A percentile compares a stretch with the other conserved stretches of the same genome.
Conservation (phyloP, 1,140 invertebrate species). For the honey bee (Apis mellifera) region DNA sequence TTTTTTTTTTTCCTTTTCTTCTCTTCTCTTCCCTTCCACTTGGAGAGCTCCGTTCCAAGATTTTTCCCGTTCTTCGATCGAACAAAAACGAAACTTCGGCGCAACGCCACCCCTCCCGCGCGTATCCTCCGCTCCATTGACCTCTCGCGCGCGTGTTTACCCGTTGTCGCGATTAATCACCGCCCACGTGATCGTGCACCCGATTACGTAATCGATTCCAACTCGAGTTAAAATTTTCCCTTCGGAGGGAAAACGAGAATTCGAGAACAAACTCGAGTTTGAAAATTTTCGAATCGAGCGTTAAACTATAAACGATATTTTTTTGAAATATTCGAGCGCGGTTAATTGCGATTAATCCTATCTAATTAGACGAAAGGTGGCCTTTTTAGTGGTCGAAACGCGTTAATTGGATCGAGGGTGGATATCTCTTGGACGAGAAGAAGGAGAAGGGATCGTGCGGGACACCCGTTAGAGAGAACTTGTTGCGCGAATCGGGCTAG, state of each 20-base stretch:
- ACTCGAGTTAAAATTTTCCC: too few species aligned
- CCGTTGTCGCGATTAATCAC: conserved; percentile 68
- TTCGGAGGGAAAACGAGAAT: background rate
- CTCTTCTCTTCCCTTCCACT: too few species aligned
- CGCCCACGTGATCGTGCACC: conserved; percentile 53
- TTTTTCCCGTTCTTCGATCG: too few species aligned
- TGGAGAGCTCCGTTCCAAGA: too few species aligned
- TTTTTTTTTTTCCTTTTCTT: too few species aligned
- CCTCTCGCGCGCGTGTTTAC: conserved; percentile 40
- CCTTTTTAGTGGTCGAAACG: conserved; percentile 18
- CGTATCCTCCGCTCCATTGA: background rate
- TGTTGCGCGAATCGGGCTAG: conserved; percentile 56
- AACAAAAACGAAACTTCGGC: too few species aligned
- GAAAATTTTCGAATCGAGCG: too few species aligned
- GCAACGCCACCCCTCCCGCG: background rate
- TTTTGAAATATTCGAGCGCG: too few species aligned
- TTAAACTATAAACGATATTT: too few species aligned
- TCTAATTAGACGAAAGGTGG: conserved; percentile 48
- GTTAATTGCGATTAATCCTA: conserved; percentile 58
- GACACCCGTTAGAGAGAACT: conserved; percentile 64
- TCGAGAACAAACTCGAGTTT: too few species aligned
- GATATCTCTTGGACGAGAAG: background rate
- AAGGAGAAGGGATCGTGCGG: background rate
- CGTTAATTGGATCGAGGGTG: conserved; percentile 54
- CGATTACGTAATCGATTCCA: too few species aligned